Base-by-base conservation (phyloP, 2,888 invertebrate genomes). In the Rutpela maculata region DNA sequence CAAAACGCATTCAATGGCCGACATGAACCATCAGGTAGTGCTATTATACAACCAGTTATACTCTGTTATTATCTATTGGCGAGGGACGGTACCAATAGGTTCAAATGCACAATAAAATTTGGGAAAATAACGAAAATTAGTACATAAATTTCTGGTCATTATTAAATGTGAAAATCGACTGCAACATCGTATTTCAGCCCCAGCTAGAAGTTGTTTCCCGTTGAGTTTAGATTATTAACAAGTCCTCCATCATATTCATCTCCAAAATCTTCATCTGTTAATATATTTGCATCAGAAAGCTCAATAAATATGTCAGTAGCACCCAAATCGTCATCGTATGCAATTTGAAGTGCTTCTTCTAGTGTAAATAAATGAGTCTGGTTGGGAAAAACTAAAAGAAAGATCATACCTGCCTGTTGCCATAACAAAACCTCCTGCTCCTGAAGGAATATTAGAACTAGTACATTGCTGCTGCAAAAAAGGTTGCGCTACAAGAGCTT, bases 361-460 rank as follows among this genome's bases (percentile, higher is more conserved):
- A 43, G 43, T 10, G 43, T 43, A 43, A 43, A 43, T 57, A 57
- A 57, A n/a, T 57, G n/a, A 57, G 17, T 57, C 57, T n/a, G 57
- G 57, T 57, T 11, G 57, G 57, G 17, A 17, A 57, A 57, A 57
- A 57, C 17, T n/a, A n/a, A 9, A 57, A 57, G 57, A 57, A 11
- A n/a, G 57, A 57, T 57, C 57, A 57, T 57, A n/a, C 12, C 57
- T 57, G 57, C 57, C n/a, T 57, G n/a, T 57, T 57, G 57, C 57
- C 57, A 15, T 57, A 57, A 57, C 12, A 57, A 57, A 57, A 57
- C 57, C 57, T 57, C 12, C 57, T 57, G 57, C 57, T 57, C 17
- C 57, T 57, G 57, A 57, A 57, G n/a, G 57, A 57, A 57, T n/a
- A 57, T 57, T 57, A 57, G 57, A 57, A 57, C 57, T n/a, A 57